Evolutionary conservation across 2,888 invertebrate species (phyloP).

Genomic region (Amblyjoppa fuscipennis): DNA sequence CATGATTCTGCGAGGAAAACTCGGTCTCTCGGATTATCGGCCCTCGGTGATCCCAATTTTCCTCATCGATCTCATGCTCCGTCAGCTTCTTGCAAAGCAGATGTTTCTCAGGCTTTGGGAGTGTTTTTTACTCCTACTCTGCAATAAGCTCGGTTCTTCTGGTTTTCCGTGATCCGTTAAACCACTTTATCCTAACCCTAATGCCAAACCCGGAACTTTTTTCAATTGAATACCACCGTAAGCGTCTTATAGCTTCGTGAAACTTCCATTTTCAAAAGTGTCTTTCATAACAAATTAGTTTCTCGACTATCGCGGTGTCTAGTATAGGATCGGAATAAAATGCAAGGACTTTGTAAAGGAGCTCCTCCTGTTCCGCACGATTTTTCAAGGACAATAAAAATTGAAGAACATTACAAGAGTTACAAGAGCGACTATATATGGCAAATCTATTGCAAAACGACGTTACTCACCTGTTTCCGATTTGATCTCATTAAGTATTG

Average conservation of each 20-base stretch:
- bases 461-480: not conserved
- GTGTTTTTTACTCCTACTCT: not conserved
- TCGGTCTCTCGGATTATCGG: constrained; percentile 12
- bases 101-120: not conserved
- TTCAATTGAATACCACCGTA: not conserved
- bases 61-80: constrained; percentile 21
- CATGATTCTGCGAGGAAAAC: not conserved
- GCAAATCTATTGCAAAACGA: not conserved
- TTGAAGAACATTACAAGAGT: not conserved
- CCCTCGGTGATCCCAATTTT: constrained; percentile 1
- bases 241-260: not conserved
- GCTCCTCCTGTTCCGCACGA: not conserved
- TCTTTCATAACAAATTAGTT: not conserved
- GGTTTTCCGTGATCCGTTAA: not conserved
- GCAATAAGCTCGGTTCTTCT: not conserved
- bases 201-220: not conserved
- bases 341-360: not conserved
- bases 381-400: not conserved
- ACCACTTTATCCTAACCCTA: not conserved
- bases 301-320: not conserved
- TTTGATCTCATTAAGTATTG: not conserved
- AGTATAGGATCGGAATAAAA: too few relatives aligned
- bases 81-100: not conserved
- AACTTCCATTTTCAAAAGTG: not conserved
- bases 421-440: not conserved